A percentile compares a stretch with the other conserved stretches of the same genome.
phyloP scores from a whole-genome alignment of 1,140 invertebrate genomes.

The Drosophila serrata region DNA sequence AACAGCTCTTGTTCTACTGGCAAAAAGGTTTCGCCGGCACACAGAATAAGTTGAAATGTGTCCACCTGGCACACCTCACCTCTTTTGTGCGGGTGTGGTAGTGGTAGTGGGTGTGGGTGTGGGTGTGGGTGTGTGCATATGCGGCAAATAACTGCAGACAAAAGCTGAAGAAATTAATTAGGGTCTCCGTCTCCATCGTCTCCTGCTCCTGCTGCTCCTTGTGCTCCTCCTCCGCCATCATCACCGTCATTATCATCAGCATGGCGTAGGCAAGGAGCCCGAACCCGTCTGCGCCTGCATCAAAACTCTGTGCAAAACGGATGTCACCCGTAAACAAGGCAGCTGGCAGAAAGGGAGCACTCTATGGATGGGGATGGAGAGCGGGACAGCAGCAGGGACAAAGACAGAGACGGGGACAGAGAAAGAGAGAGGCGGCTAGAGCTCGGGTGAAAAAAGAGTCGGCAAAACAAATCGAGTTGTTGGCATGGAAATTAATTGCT shows the following conservation, averaged over 20 bases:
- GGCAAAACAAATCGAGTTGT: slow-evolving; percentile 64
- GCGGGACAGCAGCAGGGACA: slow-evolving; percentile 1
- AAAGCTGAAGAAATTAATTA: slow-evolving; percentile 61
- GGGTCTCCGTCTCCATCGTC: slow-evolving; percentile 16
- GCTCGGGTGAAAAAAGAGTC: slow-evolving; percentile 7
- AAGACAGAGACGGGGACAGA: slow-evolving; percentile 9
- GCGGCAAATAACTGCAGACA: slow-evolving; percentile 55
- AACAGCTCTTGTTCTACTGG: slow-evolving; percentile 21
- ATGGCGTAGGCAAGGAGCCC: slow-evolving; percentile 12
- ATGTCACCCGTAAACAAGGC: slow-evolving; percentile 49
- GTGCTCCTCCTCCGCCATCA: slow-evolving; percentile 8
- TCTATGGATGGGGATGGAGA: neutral
- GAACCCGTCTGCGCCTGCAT: slow-evolving; percentile 28
- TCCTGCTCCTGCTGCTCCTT: neutral
- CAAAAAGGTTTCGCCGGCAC: slow-evolving; percentile 20
- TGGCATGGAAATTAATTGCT: slow-evolving; percentile 75
- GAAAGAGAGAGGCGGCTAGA: too few relatives aligned
- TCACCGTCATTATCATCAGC: slow-evolving; percentile 37
- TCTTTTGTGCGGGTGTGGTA: neutral
- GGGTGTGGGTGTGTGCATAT: slow-evolving; percentile 25
- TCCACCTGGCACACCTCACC: slow-evolving; percentile 38
- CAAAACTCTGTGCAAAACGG: slow-evolving; percentile 48
- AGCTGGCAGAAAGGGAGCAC: slow-evolving; percentile 6
- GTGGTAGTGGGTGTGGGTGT: neutral
- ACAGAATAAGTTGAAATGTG: slow-evolving; percentile 60